Base-by-base conservation (phyloP, 2,113 vertebrate species). In the Clarias magur region DNA sequence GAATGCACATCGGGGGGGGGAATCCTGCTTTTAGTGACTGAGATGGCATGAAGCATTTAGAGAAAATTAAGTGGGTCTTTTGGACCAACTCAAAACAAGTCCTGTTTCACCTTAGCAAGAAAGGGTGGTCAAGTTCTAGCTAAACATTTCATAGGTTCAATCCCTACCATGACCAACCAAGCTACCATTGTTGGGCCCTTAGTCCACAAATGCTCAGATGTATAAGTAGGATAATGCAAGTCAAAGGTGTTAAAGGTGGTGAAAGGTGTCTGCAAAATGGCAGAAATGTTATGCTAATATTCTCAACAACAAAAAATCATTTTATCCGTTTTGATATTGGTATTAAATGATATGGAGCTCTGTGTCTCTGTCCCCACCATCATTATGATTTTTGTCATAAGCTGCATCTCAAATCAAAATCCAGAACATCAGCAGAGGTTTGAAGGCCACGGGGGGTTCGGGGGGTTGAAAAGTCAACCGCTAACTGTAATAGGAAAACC, bases 1-100 rank as follows among this genome's bases (percentile, higher is more conserved):
- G 91, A 91, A 93, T 92, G 91, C 93, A 91, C 91, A 92, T 90
- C 93, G 92, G 92, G 67, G n/a, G 78, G 88, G 92, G 91, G 90
- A 91, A 76, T 38, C 25, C 15, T 3, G 54, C 25, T 57, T 60
- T 38, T 4, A 4, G 57, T 57, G 48, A 57, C 53, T 27, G n/a
- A 17, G 73, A 78, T 25, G 0, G 73, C 17, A 72, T 38, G 30
- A 19, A 17, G 16, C 16, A 19, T 42, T 19, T 76, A 53, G 10
- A 53, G 21, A 76, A 76, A 25, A 53, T 53, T 21, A 2, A 12
- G 10, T 48, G 42, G 23, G 42, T 75, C 17, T 38, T 72, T 38
- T 17, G 15, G 15, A 9, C 6, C 3, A 4, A 25, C 23, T 25
- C 72, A 25, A 75, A 75, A 48, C 21, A 42, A 53, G 9, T 75